Evolutionary conservation across 2,888 invertebrate species (phyloP).

Genomic region (Xylota sylvarum): DNA sequence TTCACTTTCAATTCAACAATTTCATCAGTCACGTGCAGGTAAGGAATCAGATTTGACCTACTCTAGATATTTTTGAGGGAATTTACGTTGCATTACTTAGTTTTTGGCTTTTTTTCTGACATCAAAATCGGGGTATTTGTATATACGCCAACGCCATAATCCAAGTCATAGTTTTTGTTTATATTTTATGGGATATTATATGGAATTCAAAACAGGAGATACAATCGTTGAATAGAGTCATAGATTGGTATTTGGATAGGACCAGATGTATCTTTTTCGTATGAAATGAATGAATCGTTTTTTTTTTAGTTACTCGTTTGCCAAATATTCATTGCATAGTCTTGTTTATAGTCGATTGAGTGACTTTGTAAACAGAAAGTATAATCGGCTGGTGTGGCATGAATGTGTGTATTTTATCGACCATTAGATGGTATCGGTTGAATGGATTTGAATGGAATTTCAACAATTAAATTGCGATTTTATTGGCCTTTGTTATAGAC

Average conservation of each 20-base stretch:
- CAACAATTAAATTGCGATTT: too few species aligned
- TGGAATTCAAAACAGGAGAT: too few species aligned
- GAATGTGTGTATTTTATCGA: slow-evolving; percentile 13
- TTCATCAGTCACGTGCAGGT: slow-evolving; percentile 11
- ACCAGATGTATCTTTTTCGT: slow-evolving; percentile 42
- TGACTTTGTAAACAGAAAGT: slow-evolving; percentile 22
- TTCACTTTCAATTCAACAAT: slow-evolving; percentile 36
- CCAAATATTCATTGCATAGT: slow-evolving; percentile 11
- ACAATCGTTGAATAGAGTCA: background rate
- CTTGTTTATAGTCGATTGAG: slow-evolving; percentile 21
- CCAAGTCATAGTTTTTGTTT: background rate
- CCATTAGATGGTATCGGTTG: slow-evolving; percentile 5
- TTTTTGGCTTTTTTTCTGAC: background rate
- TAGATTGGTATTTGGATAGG: slow-evolving; percentile 34
- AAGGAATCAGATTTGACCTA: slow-evolving; percentile 26
- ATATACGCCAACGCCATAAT: background rate
- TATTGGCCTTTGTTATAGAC: too few species aligned
- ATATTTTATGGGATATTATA: background rate
- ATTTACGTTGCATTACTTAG: background rate
- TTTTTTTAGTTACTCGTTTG: slow-evolving; percentile 29
- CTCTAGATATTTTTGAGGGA: background rate
- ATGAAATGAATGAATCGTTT: slow-evolving; percentile 24
- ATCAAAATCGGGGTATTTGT: background rate
- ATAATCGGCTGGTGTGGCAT: slow-evolving; percentile 17
- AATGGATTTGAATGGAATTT: slow-evolving; percentile 7